Evolutionary conservation across 1,140 invertebrate species (phyloP).

Genomic region (Branchinecta lindahli): DNA sequence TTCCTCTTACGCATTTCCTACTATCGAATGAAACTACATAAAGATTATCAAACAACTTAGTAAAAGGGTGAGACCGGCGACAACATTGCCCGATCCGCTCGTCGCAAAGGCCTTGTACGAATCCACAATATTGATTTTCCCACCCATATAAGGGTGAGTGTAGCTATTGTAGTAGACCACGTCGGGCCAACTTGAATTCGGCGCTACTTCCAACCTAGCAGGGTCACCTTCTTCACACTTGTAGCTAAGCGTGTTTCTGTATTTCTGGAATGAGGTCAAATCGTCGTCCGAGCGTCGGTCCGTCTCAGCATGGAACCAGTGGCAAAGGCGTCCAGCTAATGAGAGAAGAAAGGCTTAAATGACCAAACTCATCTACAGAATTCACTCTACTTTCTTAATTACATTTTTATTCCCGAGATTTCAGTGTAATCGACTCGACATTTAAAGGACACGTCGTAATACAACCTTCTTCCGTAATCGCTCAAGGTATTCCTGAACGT

Average conservation of each 20-base stretch:
- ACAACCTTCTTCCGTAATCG: too few species aligned
- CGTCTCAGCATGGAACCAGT: constrained; percentile 44
- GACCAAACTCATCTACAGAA: too few species aligned
- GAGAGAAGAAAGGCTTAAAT: constrained; percentile 19
- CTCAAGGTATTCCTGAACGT: too few species aligned
- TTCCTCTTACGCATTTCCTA: too few species aligned
- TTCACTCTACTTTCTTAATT: too few species aligned
- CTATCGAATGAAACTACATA: too few species aligned
- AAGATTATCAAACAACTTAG: too few species aligned
- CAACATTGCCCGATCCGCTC: background rate
- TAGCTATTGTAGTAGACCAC: constrained; percentile 86
- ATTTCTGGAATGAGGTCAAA: constrained; percentile 61
- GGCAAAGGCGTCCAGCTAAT: constrained; percentile 57
- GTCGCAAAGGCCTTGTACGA: background rate
- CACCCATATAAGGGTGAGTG: constrained; percentile 77
- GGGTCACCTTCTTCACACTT: constrained; percentile 48
- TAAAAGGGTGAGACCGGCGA: background rate
- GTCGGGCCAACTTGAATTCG: constrained; percentile 80
- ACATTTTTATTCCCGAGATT: too few species aligned
- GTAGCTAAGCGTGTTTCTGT: constrained; percentile 52
- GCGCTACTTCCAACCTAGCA: constrained; percentile 58
- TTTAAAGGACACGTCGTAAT: too few species aligned
- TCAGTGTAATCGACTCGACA: too few species aligned
- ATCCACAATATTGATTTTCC: constrained; percentile 72
- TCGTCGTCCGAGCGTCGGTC: constrained; percentile 63